Evolutionary conservation across 2,888 invertebrate species (phyloP), one percentile per base, ranked within the genome.

Genomic region (Cryptocephalus primarius): DNA sequence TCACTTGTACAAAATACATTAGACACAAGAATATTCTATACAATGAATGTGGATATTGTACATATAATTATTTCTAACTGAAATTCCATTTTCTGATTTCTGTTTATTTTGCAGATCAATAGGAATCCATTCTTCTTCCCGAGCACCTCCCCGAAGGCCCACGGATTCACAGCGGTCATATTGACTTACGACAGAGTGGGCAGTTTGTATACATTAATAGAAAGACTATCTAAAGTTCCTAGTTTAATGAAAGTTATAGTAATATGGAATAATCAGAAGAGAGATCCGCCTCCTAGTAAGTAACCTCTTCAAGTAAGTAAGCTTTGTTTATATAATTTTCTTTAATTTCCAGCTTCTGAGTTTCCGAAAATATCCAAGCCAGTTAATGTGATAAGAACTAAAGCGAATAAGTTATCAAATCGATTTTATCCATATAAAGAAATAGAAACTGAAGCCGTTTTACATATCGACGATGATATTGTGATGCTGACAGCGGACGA

Each of bases 401-500:
- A 83, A 59, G 88, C 87, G 60, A 96, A 96, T 71, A 88, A 86
- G 67, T 73, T 96, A 43, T 95, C 94, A n/a, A 96, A 95, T 71
- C 74, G 95, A 56, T 96, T 96, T 73, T 92, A 83, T 70, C 95
- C 96, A 0, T 95, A 92, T 70, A 86, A 88, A 62, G 94, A 95
- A 69, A 95, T 96, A 54, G 91, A 94, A 75, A 96, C 96, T 0
- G 95, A 96, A 71, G 93, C 93, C 42, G 86, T 96, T 58, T 73
- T 96, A 59, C 90, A 94, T 4, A 86, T 96, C 52, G 95, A 96
- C 66, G 95, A 96, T 69, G 95, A 95, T 64, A 95, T 95, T 57
- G 80, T 90, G 31, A 95, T 95, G 94, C 71, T 95, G 56, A 95
- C 93, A 22, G 82, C 90, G 0, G 95, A 96, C 70, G 96, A 96